Base-by-base conservation (phyloP, 2,113 vertebrate species). In the Platanista minor region DNA sequence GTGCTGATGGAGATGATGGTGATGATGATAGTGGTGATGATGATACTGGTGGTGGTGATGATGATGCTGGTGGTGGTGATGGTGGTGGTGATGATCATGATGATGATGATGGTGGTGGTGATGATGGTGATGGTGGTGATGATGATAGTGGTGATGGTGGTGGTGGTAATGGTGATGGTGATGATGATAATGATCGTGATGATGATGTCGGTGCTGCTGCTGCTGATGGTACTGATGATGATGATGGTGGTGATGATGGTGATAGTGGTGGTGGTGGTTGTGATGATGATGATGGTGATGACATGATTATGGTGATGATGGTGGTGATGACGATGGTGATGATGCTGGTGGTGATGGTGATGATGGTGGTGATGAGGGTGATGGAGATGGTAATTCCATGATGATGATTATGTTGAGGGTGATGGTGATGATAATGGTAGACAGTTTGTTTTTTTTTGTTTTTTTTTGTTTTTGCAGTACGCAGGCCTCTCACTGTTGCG, bases 241-340 rank as follows among this genome's bases (percentile, higher is more conserved):
- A 49, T 23, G 31, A 2, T 36, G 4, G 8, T 49, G 62, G 0
- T 17, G 13, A 3, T 33, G 62, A 12, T 23, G 20, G 4, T 39
- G 9, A 18, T 46, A 18, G 0, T 46, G 10, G 1, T 5, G 8
- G 6, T 49, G 15, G 0, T 46, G 43, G 1, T 85, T 14, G 17
- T n/a, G 21, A 3, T 36, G 13, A 2, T 46, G 43, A 4, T 5
- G 8, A 3, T 49, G 15, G 0, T 12, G 11, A 6, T 13, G 27
- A 0, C 13, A 6, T 13, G 27, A 0, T 29, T 12, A 2, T 13
- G 17, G 2, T 9, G 39, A 14, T 43, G 3, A 1, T 11, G 4
- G 1, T 25, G 33, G 1, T 81, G n/a, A 9, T 49, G 29, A 23
- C 3, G 18, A 1, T 54, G 52, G 52, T 5, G 9, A 12, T 49